Evolutionary conservation across 2,797 vertebrate genomes (phyloP), one percentile per base, ranked within the genome.

Genomic region (Diglossa cyanea): DNA sequence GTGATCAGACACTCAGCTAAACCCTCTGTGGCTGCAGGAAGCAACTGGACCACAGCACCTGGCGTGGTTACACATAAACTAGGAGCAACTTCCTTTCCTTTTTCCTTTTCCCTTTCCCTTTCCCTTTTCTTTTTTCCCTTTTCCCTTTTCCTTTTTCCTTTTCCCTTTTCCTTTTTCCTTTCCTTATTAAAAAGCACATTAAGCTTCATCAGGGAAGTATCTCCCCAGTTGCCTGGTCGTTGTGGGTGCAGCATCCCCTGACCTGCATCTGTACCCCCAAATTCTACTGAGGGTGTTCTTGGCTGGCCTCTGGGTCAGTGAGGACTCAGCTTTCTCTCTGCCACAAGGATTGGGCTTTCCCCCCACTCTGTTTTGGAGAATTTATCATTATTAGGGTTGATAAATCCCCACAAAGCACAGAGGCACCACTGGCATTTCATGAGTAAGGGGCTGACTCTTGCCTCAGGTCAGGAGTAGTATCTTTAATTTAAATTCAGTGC

Each of bases 401-500:
- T 40, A 80, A 81, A 74, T 68, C 30, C 57, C 42, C 39, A 25
- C 14, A 18, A 57, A 76, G 31, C 44, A 18, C 17, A 10, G 71
- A 50, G 33, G 9, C 13, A 28, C 7, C 65, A 5, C 85, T 78
- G 39, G 42, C 9, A 18, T 63, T 79, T 58, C 47, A 37, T 0
- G 6, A 45, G 13, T 11, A 37, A 63, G 45, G 33, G 53, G 9
- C 39, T 90, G 26, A 2, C 25, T 80, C 79, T 83, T 57, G 63
- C 77, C 67, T 61, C 60, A 66, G 68, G 86, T 78, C 60, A 37
- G 21, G 26, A 54, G 31, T 8, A 4, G 21, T 26, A n/a, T 20
- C 45, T 95, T 80, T 37, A 12, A 73, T 92, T 88, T 85, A 89
- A 92, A 88, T 66, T 55, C 60, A 42, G 11, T 26, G 45, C 77